Evolutionary conservation across 2,797 vertebrate genomes (phyloP).

Genomic region (Ctenochaetus hawaiiensis): DNA sequence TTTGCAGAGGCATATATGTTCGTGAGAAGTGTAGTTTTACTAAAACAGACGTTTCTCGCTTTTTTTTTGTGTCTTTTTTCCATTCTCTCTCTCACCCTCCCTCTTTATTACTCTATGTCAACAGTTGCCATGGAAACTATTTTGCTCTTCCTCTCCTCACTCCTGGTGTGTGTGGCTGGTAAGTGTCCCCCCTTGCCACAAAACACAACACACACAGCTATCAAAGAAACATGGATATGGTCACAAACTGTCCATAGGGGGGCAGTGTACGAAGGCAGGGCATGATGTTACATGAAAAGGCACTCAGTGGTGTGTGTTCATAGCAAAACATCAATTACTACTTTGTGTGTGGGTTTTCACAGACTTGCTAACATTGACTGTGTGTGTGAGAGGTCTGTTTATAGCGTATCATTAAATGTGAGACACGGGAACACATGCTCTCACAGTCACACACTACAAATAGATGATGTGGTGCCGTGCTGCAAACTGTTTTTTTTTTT

Average conservation of each 20-base stretch:
- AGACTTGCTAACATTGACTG: constrained; percentile 14
- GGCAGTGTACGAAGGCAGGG: constrained; percentile 43
- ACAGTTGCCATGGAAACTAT: constrained; percentile 93
- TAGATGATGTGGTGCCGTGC: constrained; percentile 10
- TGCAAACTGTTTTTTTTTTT: background rate
- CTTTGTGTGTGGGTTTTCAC: constrained; percentile 21
- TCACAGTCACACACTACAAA: constrained; percentile 7
- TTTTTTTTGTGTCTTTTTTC: constrained; percentile 29
- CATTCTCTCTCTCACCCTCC: constrained; percentile 30
- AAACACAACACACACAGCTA: constrained; percentile 21
- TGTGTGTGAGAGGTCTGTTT: constrained; percentile 46
- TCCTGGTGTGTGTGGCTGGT: constrained; percentile 90
- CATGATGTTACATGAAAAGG: constrained; percentile 21
- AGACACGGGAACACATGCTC: constrained; percentile 23
- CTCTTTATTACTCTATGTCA: constrained; percentile 69
- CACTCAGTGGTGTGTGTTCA: constrained; percentile 17
- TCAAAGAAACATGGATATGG: constrained; percentile 1
- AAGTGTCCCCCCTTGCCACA: constrained; percentile 69
- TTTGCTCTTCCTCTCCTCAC: constrained; percentile 90
- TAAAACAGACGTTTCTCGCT: constrained; percentile 13
- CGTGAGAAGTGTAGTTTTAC: constrained; percentile 2
- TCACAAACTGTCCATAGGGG: constrained; percentile 33
- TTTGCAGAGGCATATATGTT: background rate
- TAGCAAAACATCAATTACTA: constrained; percentile 57
- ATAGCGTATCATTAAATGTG: constrained; percentile 36